Evolutionary conservation across 2,888 invertebrate genomes (phyloP), one percentile per base, ranked within the genome.

Genomic region (Sarcophaga variegata): DNA sequence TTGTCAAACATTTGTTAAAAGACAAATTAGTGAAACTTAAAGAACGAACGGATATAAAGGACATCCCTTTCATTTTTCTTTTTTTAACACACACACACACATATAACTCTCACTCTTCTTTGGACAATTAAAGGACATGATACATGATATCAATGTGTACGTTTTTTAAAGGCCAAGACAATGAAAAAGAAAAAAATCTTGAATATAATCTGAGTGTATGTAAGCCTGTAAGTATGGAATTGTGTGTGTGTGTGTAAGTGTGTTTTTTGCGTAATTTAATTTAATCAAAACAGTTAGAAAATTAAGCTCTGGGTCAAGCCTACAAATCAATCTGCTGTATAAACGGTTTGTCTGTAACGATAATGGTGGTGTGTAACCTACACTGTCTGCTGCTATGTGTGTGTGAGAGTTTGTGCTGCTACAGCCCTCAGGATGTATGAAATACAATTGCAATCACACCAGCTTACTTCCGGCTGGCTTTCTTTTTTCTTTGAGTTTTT

Each of bases 261-360:
- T 81, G 22, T 69, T 75, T 71, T 81, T 85, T 89, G 91, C 90
- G 91, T 91, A 92, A 91, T 92, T 91, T 91, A 91, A 92, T 92
- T 91, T 92, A 92, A 92, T 92, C 91, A 92, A 91, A 91, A 64
- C 84, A 89, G 92, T 88, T 91, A 54, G 54, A 17, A 54, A 54
- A 54, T 54, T 54, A 90, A 90, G 88, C 88, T 83, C 69, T 70
- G 87, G 89, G 89, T 88, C 90, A 90, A 90, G 90, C 90, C 90
- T 91, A 92, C 92, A 90, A 92, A 92, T 92, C 92, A 92, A 92
- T 92, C 92, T 92, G 89, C 84, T 82, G 85, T 85, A 85, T 88
- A 88, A 87, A 87, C 49, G 74, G 75, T 80, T 81, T 83, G 82
- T 62, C 63, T 74, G 81, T 20, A 27, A n/a, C 37, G 49, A 62